Evolutionary conservation across 2,113 vertebrate genomes (phyloP).

Genomic region (Phodopus roborovskii): DNA sequence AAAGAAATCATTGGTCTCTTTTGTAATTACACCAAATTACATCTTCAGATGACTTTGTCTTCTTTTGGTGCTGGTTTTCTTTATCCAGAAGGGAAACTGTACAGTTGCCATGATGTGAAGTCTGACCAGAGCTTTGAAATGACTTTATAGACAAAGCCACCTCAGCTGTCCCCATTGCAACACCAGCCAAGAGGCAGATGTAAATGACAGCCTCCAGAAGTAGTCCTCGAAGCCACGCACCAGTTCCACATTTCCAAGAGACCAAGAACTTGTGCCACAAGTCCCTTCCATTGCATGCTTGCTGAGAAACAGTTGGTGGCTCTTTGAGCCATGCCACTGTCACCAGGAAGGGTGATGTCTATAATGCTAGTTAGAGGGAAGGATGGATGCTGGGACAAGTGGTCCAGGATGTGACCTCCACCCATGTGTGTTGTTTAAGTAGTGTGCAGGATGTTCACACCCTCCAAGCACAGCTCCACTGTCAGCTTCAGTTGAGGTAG

Average conservation of each 20-base stretch:
- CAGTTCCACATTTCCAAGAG: not conserved
- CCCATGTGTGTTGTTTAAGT: rapidly evolving
- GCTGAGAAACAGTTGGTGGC: not conserved
- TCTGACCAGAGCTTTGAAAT: not conserved
- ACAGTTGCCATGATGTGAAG: not conserved
- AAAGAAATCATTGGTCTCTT: not conserved
- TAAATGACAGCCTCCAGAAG: not conserved
- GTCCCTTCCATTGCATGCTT: not conserved
- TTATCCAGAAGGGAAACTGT: not conserved
- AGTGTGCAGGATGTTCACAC: not conserved
- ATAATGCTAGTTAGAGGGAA: not conserved
- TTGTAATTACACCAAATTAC: conserved; percentile 40
- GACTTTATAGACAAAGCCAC: not conserved
- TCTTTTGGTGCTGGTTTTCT: not conserved
- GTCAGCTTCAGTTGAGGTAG: not conserved
- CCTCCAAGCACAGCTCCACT: rapidly evolving
- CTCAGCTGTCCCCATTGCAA: not conserved
- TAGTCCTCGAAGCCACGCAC: rapidly evolving
- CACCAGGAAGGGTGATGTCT: not conserved
- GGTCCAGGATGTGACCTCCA: not conserved
- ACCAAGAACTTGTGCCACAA: not conserved
- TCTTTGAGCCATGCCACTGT: not conserved
- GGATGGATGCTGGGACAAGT: too few species aligned
- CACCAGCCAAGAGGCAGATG: not conserved
- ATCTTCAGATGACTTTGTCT: conserved; percentile 25